Evolutionary conservation across 2,113 vertebrate species (phyloP), one percentile per base, ranked within the genome.

Genomic region (Pavo muticus): DNA sequence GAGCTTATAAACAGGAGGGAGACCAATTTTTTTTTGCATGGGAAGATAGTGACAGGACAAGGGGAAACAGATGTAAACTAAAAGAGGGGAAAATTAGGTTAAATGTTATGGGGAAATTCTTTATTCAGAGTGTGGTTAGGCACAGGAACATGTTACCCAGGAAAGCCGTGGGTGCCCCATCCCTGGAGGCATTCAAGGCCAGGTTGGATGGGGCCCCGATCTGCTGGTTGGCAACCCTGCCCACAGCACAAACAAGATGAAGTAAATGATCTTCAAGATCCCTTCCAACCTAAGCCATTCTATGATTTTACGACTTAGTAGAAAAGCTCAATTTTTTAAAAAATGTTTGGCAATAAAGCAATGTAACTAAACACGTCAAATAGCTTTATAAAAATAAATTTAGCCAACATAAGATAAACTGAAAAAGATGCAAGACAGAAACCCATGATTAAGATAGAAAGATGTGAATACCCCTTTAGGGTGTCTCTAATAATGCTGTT

Each of bases 371-470:
- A 79, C 24, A 60, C 30, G 12, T 7, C 18, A 69, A 79, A 20
- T 32, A 56, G 60, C 21, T 80, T 56, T 27, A 71, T 15, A 52
- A 39, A 57, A 69, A 45, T n/a, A 75, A 64, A 48, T 70, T 40
- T 13, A 45, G n/a, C 24, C 42, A 37, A 32, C 17, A 30, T 8
- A 68, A 78, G 17, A 57, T 6, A 69, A 81, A 61, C 9, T 50
- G 44, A 27, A 37, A 85, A 84, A 16, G 15, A 40, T 11, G 40
- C 13, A 72, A 56, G 21, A 37, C 27, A 60, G 20, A 69, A 69
- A 69, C 27, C 9, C 40, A 32, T 19, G 6, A 83, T 27, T 0
- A 0, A 80, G 15, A 10, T 9, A 18, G 48, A 13, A 5, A 30
- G 77, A 71, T 40, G 11, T 37, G 14, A 80, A 48, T 7, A 71